These are phyloP conservation scores for Rhipidura dahli DNA, from an alignment of 2,113 vertebrate genomes.

Conservation along the genomic window DNA sequence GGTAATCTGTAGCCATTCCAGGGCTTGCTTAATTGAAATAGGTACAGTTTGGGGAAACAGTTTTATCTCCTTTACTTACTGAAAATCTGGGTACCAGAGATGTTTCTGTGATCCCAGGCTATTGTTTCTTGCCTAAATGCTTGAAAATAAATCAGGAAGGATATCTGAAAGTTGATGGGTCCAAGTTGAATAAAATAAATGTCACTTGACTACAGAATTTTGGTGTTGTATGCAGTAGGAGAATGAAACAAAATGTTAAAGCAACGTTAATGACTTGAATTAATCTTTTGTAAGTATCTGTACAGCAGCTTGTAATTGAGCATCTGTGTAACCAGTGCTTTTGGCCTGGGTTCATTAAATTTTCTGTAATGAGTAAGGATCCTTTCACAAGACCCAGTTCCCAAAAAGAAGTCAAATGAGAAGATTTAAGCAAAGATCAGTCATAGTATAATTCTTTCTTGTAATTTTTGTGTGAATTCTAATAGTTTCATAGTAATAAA, in stretches of 20 bases:
- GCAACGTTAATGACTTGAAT: neutral
- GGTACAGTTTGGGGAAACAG: rapidly evolving
- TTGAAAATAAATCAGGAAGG: neutral
- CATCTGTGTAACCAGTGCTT: neutral
- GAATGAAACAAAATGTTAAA: neutral
- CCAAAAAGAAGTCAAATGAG: neutral
- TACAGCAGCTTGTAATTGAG: neutral
- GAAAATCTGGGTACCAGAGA: neutral
- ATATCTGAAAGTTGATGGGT: neutral
- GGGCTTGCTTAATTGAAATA: neutral
- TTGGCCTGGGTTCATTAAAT: neutral
- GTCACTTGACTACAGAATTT: neutral
- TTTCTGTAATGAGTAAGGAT: neutral
- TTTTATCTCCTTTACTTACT: neutral
- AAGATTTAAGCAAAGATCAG: neutral
- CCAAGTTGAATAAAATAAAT: neutral
- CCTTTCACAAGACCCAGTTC: neutral
- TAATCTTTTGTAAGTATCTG: neutral
- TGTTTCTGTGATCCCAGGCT: neutral
- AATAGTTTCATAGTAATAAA: neutral
- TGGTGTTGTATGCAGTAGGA: neutral
- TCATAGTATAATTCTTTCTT: neutral
- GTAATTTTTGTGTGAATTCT: neutral
- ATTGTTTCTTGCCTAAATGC: neutral
- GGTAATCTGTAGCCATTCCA: rapidly evolving